These are phyloP conservation scores for Eurypyga helias DNA, from an alignment of 2,113 vertebrate species.

Conservation along the genomic window DNA sequence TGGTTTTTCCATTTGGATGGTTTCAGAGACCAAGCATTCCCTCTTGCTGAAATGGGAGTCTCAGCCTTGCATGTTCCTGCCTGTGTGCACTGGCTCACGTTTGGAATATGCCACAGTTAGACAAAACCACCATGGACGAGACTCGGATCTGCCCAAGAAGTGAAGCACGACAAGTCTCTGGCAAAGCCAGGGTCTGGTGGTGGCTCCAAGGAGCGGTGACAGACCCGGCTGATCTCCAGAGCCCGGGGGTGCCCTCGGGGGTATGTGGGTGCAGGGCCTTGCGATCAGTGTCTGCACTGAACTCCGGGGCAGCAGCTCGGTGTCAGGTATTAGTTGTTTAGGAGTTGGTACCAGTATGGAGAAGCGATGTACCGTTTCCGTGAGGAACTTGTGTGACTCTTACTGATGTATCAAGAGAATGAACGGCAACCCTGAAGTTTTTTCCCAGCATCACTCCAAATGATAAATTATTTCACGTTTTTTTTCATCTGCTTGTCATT, in stretches of 20 bases:
- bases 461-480: neutral
- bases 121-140: neutral
- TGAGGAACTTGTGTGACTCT: neutral
- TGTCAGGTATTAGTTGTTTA: neutral
- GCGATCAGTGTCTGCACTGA: neutral
- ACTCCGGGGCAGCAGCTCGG: fast-evolving
- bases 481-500: neutral
- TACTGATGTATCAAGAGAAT: neutral
- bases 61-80: neutral
- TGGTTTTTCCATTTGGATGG: neutral
- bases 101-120: neutral
- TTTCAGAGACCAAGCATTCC: neutral
- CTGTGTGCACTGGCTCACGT: neutral
- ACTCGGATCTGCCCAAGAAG: neutral
- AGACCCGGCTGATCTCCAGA: neutral
- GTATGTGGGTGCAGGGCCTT: neutral
- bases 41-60: neutral
- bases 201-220: neutral
- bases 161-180: neutral
- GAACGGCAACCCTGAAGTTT: neutral
- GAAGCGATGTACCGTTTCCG: neutral
- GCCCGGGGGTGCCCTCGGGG: neutral
- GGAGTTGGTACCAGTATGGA: neutral
- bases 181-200: neutral
- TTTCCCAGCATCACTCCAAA: neutral